phyloP scores from a whole-genome alignment of 2,888 invertebrate genomes.

The Oithona nana region DNA sequence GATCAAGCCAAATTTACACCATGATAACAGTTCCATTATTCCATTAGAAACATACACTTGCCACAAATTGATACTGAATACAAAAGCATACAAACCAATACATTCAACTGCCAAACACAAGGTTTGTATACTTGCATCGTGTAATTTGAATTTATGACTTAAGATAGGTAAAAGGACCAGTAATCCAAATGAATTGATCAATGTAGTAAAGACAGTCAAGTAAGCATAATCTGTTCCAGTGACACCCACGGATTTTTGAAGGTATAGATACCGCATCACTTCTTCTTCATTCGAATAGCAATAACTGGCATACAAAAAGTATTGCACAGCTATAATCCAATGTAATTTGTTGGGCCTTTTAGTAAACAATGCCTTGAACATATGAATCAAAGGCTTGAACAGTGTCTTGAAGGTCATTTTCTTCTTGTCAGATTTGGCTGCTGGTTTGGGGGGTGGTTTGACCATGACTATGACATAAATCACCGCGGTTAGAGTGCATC shows the following conservation, averaged over 20 bases:
- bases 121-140: too few relatives aligned
- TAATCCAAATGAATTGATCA: neutral
- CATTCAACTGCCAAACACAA: too few relatives aligned
- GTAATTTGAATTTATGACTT: neutral
- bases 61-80: neutral
- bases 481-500: neutral
- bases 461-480: neutral
- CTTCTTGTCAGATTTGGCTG: too few relatives aligned
- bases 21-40: neutral
- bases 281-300: neutral
- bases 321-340: neutral
- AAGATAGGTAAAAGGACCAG: neutral
- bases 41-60: neutral
- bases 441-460: too few relatives aligned
- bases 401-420: too few relatives aligned
- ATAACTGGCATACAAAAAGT: neutral
- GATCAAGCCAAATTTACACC: neutral
- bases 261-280: neutral
- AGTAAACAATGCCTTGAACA: neutral
- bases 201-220: neutral
- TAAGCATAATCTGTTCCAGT: neutral
- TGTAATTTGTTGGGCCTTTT: neutral
- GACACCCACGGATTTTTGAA: neutral
- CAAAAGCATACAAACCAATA: too few relatives aligned
- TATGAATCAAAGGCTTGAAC: neutral